Base-by-base conservation (phyloP, 2,113 vertebrate species). In the Origma solitaria region DNA sequence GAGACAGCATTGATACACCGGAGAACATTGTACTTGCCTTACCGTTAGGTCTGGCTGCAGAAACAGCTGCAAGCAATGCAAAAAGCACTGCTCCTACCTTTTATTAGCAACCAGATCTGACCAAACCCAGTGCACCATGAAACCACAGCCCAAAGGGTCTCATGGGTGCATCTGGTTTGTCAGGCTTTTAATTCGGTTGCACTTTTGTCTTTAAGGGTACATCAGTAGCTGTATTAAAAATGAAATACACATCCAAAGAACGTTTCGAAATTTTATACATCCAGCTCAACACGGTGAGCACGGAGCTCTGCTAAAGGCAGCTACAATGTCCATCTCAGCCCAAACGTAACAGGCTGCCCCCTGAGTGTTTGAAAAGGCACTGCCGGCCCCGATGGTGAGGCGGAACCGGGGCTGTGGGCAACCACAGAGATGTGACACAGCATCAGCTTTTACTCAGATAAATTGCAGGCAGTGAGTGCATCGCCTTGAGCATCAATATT, bases 161-260 rank as follows among this genome's bases (percentile, higher is more conserved):
- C 18, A 12, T 1, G 7, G 25, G 13, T 1, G 7, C 58, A 19
- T 1, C 57, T 53, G 54, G 0, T 11, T 50, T 44, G 35, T 14
- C 38, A 37, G 21, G 27, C 68, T 7, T 3, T 19, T 5, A 24
- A 24, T 28, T 37, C 24, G 0, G 33, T 1, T 28, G 23, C 2
- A 9, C 23, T 66, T 64, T 18, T 35, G 13, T 40, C 42, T 38
- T 72, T 50, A 62, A 42, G 33, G 19, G 33, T 10, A 53, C 4
- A 40, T 50, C 19, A 45, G 60, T 7, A 54, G 35, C 68, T 35
- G 50, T 78, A 42, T 25, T 47, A 21, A 33, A 57, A 66, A 17
- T 2, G 0, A 45, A 86, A 38, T 3, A 25, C 5, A 10, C 5
- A 2, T 1, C 17, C 9, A 56, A 58, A 31, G 13, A 23, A 6